Evolutionary conservation across 2,888 invertebrate species (phyloP), one percentile per base, ranked within the genome.

Genomic region (Unio delphinus): DNA sequence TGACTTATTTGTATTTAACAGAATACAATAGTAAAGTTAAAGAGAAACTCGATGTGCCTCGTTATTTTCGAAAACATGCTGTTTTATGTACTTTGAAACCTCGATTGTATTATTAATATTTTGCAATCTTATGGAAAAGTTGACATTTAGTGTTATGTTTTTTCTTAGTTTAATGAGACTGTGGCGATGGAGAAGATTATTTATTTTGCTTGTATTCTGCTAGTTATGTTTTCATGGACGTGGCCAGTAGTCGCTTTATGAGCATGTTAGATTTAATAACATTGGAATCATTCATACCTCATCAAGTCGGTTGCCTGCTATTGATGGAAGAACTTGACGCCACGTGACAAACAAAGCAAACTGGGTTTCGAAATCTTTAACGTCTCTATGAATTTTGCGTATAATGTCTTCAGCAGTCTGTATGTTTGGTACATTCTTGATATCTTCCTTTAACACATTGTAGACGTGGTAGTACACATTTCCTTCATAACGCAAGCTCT

Each of bases 281-380:
- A 26, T 11, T 8, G 23, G 26, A 55, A 30, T 26, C 30, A 8
- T 30, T 3, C 62, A 55, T 60, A 68, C 68, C n/a, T 57, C 55
- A 8, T 7, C n/a, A 8, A 55, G n/a, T n/a, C 60, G 26, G 23
- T 64, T 64, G 17, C 3, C 7, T 18, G 56, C 55, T 26, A 56
- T 55, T 23, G 23, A 58, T 20, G 68, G 64, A 23, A 55, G 57
- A 4, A 64, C 60, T 4, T 54, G 23, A 45, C 34, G 3, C 68
- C 68, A 68, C 20, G 68, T 68, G 3, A 61, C 64, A 60, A 68
- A 68, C 58, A 68, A n/a, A 18, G 64, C 62, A 20, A 68, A 68
- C 28, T 57, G 54, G 20, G 68, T 18, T 18, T 59, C 23, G 18
- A 68, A 64, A 17, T 58, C 26, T 55, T 34, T 45, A 54, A 55